Evolutionary conservation across 2,888 invertebrate genomes (phyloP).

Genomic region (Chydorus sphaericus): DNA sequence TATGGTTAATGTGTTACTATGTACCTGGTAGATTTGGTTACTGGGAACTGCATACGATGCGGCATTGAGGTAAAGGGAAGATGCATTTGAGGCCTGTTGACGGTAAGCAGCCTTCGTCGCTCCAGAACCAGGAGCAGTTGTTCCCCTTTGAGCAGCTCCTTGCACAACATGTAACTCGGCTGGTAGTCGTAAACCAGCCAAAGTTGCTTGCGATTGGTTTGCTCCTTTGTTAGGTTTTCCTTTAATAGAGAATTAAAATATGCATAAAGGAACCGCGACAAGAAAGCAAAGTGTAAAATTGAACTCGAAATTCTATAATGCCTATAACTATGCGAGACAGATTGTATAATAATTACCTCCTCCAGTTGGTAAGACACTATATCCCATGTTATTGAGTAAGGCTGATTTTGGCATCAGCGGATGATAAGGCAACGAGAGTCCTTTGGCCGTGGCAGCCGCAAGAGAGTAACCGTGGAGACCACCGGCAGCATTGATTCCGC

Average conservation of each 20-base stretch:
- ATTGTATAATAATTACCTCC: background rate
- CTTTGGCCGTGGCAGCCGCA: background rate
- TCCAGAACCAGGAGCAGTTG: background rate
- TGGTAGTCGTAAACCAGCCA: background rate
- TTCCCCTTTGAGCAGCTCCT: background rate
- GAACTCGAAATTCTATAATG: background rate
- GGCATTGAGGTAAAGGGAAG: background rate
- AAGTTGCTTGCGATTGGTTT: background rate
- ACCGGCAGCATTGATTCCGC: background rate
- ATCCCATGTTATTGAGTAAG: background rate
- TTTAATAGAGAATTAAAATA: background rate
- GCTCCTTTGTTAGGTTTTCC: background rate
- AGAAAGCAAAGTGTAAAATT: background rate
- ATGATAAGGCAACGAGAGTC: constrained; percentile 20
- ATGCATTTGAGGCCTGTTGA: background rate
- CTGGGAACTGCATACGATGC: constrained; percentile 41
- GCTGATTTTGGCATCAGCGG: constrained; percentile 35
- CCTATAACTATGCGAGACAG: background rate
- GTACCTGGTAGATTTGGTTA: constrained; percentile 49
- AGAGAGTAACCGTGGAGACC: background rate
- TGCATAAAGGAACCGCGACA: background rate
- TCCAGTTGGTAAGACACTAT: background rate
- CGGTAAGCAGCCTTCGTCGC: background rate
- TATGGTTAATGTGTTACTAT: too few species aligned
- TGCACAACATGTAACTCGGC: constrained; percentile 14